These are phyloP conservation scores for Drosophila colorata DNA, from an alignment of 2,888 invertebrate species.

Conservation along the genomic window DNA sequence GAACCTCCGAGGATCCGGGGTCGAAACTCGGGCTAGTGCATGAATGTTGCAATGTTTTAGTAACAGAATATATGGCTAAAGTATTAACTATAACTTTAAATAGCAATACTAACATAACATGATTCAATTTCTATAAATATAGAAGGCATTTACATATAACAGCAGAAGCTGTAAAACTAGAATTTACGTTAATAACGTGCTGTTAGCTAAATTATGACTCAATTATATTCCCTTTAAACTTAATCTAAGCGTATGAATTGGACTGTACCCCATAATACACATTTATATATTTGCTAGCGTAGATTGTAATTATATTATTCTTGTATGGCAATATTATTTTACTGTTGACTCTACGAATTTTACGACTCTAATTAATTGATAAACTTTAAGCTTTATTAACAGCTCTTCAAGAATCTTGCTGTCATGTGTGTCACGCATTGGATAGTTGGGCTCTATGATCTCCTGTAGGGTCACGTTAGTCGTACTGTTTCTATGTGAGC, in stretches of 20 bases:
- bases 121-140: too few relatives aligned
- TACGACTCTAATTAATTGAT: slow-evolving; percentile 61
- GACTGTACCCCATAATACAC: slow-evolving; percentile 2
- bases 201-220: not conserved
- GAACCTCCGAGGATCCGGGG: too few relatives aligned
- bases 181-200: not conserved
- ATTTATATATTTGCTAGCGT: slow-evolving; percentile 8
- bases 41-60: too few relatives aligned
- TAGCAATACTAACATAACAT: not conserved
- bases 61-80: too few relatives aligned
- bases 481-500: not conserved
- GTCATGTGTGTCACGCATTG: not conserved
- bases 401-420: not conserved
- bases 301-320: slow-evolving; percentile 4
- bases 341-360: slow-evolving; percentile 48
- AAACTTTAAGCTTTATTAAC: slow-evolving; percentile 34
- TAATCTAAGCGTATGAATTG: not conserved
- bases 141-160: too few relatives aligned
- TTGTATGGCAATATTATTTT: slow-evolving; percentile 2
- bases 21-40: not conserved
- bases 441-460: not conserved
- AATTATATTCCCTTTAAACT: not conserved
- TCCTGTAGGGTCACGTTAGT: not conserved
- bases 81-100: not conserved
- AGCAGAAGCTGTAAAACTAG: too few relatives aligned